A percentile compares a stretch with the other conserved stretches of the same genome.
These are phyloP conservation scores for Microctenopoma stevenorrisi DNA, from an alignment of 2,797 vertebrate genomes.

Conservation along the genomic window DNA sequence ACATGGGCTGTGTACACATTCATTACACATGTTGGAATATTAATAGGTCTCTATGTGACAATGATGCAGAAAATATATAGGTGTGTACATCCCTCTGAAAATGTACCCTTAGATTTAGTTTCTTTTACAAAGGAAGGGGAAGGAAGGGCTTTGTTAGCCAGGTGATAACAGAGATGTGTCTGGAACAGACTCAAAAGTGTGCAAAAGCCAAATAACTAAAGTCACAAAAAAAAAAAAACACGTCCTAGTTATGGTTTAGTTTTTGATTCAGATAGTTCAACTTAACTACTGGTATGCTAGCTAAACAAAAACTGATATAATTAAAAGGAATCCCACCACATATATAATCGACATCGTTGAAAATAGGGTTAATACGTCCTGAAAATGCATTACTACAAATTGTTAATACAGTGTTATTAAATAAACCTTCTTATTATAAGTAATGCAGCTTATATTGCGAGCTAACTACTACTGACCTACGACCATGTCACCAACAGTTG, in stretches of 20 bases:
- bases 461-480: neutral
- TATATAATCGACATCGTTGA: accelerated
- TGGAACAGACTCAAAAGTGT: conserved; percentile 42
- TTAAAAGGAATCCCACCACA: neutral
- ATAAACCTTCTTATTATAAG: neutral
- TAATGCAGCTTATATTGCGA: too few relatives aligned
- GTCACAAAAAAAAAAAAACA: conserved; percentile 9
- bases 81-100: neutral
- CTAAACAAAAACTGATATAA: neutral
- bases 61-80: neutral
- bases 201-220: conserved; percentile 6
- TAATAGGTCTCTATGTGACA: neutral
- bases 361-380: neutral
- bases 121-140: neutral
- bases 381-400: neutral
- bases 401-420: neutral
- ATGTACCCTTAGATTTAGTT: neutral
- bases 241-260: neutral
- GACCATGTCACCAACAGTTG: neutral
- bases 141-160: conserved; percentile 9
- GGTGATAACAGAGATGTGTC: conserved; percentile 8
- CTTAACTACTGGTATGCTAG: neutral
- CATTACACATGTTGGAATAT: too few relatives aligned
- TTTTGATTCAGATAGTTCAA: neutral
- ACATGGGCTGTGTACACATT: neutral